Evolutionary conservation across 2,113 vertebrate genomes (phyloP), one percentile per base, ranked within the genome.

Genomic region (Otis tarda): DNA sequence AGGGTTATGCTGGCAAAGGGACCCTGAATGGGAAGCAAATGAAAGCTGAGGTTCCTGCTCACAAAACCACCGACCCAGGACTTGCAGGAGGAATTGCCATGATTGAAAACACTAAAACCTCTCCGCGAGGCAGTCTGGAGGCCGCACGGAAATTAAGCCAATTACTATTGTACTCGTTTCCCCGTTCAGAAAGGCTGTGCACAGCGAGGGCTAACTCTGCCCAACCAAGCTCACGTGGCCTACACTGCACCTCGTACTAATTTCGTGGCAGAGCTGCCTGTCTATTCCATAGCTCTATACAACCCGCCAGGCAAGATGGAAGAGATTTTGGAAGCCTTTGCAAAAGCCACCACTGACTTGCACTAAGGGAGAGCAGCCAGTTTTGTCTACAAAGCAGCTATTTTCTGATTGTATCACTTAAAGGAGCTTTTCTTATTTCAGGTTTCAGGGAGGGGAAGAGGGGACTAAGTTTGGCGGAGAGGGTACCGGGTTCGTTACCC

Each of bases 251-350:
- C 61, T 64, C 4, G 2, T 39, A 21, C 23, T 7, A 39, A 45
- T 43, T 4, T 2, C 5, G 1, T 2, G 21, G 49, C 5, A 3
- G 45, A 78, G 35, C 35, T 83, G 71, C 14, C 56, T 4, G 0
- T 9, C 4, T 7, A 0, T 55, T 41, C 50, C 30, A 12, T 43
- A 43, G 41, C 41, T 43, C 41, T 43, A 43, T 43, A 43, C 41
- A 43, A 43, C 41, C 41, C 41, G 14, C 41, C 41, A 43, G 41
- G 41, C 41, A 43, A 43, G 41, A 43, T 16, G 41, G 63, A 45
- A 41, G 37, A 45, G 8, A 3, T 9, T 71, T 33, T 27, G 79
- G 61, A 78, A 85, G 39, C 25, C 33, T 75, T 63, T 57, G 70
- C 65, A 71, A 57, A 67, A 65, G 25, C n/a, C 75, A 21, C 13